Percentiles rank a stretch among this genome's conserved stretches.
phyloP scores from a whole-genome alignment of 1,140 invertebrate genomes.

The Nasonia vitripennis region DNA sequence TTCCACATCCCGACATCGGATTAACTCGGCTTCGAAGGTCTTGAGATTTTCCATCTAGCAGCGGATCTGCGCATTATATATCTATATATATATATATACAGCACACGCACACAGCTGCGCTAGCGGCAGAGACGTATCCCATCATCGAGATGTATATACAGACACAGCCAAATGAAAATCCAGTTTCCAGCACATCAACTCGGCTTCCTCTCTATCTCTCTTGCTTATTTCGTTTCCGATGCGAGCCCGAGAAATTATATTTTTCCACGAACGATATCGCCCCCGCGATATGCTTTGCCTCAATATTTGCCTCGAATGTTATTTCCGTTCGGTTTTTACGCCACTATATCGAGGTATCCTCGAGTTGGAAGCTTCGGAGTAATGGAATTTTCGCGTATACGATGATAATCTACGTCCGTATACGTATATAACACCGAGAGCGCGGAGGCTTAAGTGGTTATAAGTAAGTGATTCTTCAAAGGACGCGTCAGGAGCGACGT shows the following conservation, averaged over 20 bases:
- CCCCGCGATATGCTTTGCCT: slow-evolving; percentile 10
- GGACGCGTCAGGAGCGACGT: not conserved
- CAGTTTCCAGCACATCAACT: slow-evolving; percentile 45
- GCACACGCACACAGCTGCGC: too few relatives aligned
- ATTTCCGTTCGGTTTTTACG: not conserved
- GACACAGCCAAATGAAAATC: slow-evolving; percentile 46
- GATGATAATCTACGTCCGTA: not conserved
- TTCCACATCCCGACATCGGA: slow-evolving; percentile 49
- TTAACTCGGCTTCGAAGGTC: slow-evolving; percentile 48
- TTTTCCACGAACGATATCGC: slow-evolving; percentile 16
- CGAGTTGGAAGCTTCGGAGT: not conserved
- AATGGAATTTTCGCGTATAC: not conserved
- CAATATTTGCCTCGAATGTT: not conserved
- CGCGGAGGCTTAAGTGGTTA: slow-evolving; percentile 22
- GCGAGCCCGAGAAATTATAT: slow-evolving; percentile 37
- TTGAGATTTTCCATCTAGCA: slow-evolving; percentile 51
- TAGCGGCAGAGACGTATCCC: slow-evolving; percentile 22
- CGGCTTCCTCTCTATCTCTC: not conserved
- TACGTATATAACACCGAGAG: not conserved
- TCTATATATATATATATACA: not conserved
- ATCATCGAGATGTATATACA: slow-evolving; percentile 26
- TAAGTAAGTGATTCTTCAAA: slow-evolving; percentile 33
- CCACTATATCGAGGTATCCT: too few relatives aligned
- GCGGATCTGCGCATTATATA: not conserved
- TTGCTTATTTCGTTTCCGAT: slow-evolving; percentile 17